Conservation (phyloP, 2,797 vertebrate genomes). For the Sitta carolinensis region DNA sequence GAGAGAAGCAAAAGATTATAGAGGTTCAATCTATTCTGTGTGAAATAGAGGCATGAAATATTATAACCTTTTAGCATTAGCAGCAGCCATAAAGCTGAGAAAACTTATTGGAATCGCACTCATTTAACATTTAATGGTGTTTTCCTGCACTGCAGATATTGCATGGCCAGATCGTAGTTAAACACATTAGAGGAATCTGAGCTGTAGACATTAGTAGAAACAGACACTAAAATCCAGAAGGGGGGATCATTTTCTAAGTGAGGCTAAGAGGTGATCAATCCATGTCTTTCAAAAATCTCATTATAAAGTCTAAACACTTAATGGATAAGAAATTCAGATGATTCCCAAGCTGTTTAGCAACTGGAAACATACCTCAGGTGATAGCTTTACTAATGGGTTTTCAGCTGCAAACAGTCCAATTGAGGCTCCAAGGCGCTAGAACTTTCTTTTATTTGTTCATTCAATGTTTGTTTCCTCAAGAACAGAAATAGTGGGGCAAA, state of each 20-base stretch:
- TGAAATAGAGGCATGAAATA: neutral
- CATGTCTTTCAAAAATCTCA: constrained; percentile 53
- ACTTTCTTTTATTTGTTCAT: neutral
- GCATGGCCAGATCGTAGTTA: neutral
- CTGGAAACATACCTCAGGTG: constrained; percentile 30
- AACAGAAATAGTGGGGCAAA: neutral
- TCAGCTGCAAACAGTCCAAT: neutral
- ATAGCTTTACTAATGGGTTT: constrained; percentile 43
- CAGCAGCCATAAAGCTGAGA: neutral
- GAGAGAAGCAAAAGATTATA: neutral
- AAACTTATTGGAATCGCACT: neutral
- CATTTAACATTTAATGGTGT: neutral
- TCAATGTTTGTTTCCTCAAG: neutral
- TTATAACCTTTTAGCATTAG: neutral
- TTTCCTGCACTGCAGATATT: neutral
- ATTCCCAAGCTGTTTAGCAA: constrained; percentile 45
- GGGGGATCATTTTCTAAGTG: constrained; percentile 37
- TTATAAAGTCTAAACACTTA: constrained; percentile 57
- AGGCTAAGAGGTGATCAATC: constrained; percentile 60
- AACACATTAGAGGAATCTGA: constrained; percentile 36
- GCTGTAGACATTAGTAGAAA: constrained; percentile 3
- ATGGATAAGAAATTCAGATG: constrained; percentile 38
- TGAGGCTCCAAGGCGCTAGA: neutral
- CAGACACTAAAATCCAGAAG: constrained; percentile 46
- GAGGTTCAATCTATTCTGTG: neutral